These are phyloP conservation scores for Pituophis catenifer DNA, from an alignment of 2,113 vertebrate species.

Conservation along the genomic window DNA sequence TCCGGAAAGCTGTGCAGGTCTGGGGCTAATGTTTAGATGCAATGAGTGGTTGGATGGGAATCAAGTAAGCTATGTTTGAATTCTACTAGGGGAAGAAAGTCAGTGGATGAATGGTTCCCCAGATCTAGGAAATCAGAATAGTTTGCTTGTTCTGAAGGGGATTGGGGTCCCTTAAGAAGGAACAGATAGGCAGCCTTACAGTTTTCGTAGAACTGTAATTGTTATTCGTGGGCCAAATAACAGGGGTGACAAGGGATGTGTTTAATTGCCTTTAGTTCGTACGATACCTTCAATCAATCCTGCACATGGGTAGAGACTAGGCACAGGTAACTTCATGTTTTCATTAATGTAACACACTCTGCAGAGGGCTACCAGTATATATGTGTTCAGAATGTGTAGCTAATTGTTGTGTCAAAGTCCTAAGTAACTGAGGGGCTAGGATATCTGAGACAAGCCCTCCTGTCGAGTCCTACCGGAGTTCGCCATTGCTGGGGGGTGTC, in stretches of 20 bases:
- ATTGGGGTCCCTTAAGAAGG: neutral
- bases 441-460: neutral
- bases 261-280: neutral
- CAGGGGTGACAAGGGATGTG: neutral
- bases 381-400: neutral
- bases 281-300: neutral
- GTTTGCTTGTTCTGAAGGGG: neutral
- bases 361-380: neutral
- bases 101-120: neutral
- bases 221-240: neutral
- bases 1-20: neutral
- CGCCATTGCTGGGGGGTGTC: too few relatives aligned
- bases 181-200: neutral
- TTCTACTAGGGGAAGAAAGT: neutral
- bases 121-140: neutral
- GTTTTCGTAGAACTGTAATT: neutral
- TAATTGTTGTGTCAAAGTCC: neutral
- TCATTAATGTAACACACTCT: neutral
- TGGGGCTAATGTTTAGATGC: neutral
- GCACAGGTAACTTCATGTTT: neutral
- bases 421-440: neutral
- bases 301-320: neutral
- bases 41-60: neutral
- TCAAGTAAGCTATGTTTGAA: neutral
- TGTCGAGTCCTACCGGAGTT: too few relatives aligned